Percentiles rank a stretch among this genome's conserved stretches.
Conservation (phyloP, 2,888 invertebrate species). For the Nemotelus pantherinus region DNA sequence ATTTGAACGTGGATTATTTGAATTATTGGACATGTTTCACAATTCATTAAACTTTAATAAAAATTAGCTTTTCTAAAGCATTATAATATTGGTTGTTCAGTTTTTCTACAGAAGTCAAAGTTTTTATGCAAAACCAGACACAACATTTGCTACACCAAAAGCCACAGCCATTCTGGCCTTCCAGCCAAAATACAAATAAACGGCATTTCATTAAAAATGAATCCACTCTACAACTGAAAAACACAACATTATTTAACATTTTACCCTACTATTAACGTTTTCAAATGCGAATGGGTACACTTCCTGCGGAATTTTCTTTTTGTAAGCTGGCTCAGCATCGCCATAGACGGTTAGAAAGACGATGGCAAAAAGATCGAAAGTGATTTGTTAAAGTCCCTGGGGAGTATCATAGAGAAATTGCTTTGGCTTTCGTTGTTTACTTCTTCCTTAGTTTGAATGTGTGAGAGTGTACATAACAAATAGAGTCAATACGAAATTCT, state of each 20-base stretch:
- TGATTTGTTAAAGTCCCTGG: conserved; percentile 39
- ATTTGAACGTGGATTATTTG: no score
- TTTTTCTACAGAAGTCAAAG: no score
- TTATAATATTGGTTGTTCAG: no score
- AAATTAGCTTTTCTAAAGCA: not conserved
- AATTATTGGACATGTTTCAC: no score
- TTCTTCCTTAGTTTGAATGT: not conserved
- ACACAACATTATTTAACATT: not conserved
- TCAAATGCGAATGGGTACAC: conserved; percentile 12
- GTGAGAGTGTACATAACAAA: conserved; percentile 13
- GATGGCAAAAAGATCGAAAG: conserved; percentile 36
- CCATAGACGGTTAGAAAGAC: not conserved
- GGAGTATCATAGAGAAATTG: conserved; percentile 35
- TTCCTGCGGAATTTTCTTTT: no score
- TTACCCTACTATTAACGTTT: no score
- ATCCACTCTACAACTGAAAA: not conserved
- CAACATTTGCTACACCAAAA: no score
- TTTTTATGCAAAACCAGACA: no score
- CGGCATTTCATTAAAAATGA: not conserved
- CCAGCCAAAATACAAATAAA: not conserved
- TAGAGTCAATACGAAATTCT: conserved; percentile 13
- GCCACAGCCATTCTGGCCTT: no score
- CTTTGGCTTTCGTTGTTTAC: conserved; percentile 41
- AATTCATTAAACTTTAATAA: not conserved
- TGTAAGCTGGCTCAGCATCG: no score